Conservation (phyloP, 2,797 vertebrate species). For the Cirrhinus mrigala region DNA sequence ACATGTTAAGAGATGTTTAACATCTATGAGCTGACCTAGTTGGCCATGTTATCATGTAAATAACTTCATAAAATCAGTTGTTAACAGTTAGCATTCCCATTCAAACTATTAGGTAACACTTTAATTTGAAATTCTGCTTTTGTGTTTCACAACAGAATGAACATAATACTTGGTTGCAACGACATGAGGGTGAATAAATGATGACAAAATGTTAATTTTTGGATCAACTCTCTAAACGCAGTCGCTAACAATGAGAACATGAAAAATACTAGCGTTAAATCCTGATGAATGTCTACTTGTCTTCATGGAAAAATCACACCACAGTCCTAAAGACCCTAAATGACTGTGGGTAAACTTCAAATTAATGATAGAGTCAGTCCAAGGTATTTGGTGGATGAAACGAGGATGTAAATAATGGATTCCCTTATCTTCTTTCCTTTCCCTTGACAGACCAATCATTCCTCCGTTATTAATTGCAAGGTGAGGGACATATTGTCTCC, state of each 20-base stretch:
- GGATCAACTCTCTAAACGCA: neutral
- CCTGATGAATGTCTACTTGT: conserved; percentile 28
- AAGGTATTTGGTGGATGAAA: conserved; percentile 56
- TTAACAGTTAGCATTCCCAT: neutral
- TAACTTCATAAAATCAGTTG: neutral
- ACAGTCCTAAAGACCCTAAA: conserved; percentile 38
- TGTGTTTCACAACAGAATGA: neutral
- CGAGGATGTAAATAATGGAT: conserved; percentile 63
- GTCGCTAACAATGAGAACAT: neutral
- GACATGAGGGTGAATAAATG: neutral
- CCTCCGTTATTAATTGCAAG: conserved; percentile 61
- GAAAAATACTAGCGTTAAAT: neutral
- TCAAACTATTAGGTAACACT: neutral
- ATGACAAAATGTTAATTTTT: neutral
- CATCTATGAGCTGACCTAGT: neutral
- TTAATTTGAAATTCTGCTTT: neutral
- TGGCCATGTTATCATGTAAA: neutral
- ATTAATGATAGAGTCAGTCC: conserved; percentile 58
- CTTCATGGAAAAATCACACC: conserved; percentile 13
- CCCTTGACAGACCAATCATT: conserved; percentile 56
- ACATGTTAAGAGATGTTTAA: conserved; percentile 32
- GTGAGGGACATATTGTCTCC: conserved; percentile 66
- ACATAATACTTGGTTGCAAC: neutral
- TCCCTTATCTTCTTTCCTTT: conserved; percentile 63
- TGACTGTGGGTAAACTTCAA: conserved; percentile 56